A percentile compares a stretch with the other conserved stretches of the same genome.
Evolutionary conservation across 2,113 vertebrate species (phyloP).

Genomic region (Bolborhynchus lineola): DNA sequence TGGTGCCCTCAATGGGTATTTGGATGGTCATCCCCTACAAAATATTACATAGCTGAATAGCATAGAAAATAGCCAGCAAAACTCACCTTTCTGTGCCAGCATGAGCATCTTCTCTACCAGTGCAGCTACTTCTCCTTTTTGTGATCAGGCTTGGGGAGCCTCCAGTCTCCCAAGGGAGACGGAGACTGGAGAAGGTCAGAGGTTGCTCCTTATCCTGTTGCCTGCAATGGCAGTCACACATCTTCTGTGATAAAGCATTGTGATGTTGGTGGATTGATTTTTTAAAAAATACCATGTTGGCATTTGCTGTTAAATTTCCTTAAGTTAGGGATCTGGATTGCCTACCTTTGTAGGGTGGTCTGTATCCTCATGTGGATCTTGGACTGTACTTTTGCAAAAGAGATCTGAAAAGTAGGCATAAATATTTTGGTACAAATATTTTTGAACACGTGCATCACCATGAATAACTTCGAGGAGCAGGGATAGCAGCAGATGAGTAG

Average conservation of each 20-base stretch:
- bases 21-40: not conserved
- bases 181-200: not conserved
- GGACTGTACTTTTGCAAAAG: not conserved
- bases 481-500: not conserved
- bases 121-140: not conserved
- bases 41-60: rapidly evolving
- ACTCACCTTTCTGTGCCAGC: not conserved
- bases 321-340: not conserved
- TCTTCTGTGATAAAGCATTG: not conserved
- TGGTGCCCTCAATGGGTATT: rapidly evolving
- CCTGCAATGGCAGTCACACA: rapidly evolving
- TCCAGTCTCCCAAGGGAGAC: too few species aligned
- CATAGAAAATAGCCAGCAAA: not conserved
- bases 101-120: not conserved
- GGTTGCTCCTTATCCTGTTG: not conserved
- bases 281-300: not conserved
- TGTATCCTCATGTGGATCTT: not conserved
- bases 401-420: not conserved
- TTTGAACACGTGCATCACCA: not conserved
- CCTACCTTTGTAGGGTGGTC: not conserved
- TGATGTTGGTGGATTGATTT: not conserved
- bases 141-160: not conserved
- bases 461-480: not conserved
- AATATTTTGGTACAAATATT: not conserved
- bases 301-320: not conserved